A percentile compares a stretch with the other conserved stretches of the same genome.
phyloP scores from a whole-genome alignment of 2,888 invertebrate genomes.

The Heterodera filipjevi region DNA sequence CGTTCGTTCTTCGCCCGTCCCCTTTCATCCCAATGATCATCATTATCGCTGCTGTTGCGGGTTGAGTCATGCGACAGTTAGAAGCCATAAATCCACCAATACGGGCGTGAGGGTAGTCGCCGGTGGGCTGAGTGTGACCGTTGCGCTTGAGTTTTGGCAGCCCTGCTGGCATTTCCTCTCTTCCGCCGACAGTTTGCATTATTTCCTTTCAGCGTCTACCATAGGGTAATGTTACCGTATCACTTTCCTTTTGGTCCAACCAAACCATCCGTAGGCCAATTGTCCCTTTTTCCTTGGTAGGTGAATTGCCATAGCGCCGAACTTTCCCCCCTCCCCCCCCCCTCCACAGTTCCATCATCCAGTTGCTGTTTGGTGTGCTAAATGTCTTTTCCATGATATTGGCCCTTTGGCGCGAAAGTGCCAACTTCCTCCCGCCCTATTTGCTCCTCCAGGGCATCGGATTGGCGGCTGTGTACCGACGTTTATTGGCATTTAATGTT shows the following conservation, averaged over 20 bases:
- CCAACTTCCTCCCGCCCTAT: constrained; percentile 52
- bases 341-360: constrained; percentile 32
- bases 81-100: not conserved
- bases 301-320: too few species aligned
- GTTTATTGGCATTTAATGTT: not conserved
- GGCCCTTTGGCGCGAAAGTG: constrained; percentile 48
- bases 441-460: constrained; percentile 48
- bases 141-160: constrained; percentile 53
- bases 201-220: not conserved
- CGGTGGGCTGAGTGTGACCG: constrained; percentile 49
- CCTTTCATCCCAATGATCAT: constrained; percentile 48
- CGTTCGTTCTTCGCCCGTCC: not conserved
- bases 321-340: constrained; percentile 28
- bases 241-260: too few species aligned
- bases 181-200: not conserved
- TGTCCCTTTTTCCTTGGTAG: too few species aligned
- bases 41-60: constrained; percentile 51
- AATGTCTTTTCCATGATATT: constrained; percentile 47
- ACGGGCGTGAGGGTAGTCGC: constrained; percentile 56
- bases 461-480: constrained; percentile 14
- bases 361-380: constrained; percentile 47
- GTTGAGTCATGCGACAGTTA: constrained; percentile 47
- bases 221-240: not conserved
- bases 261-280: too few species aligned
- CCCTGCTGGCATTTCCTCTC: constrained; percentile 40